phyloP scores from a whole-genome alignment of 2,888 invertebrate genomes.

The Drosophila colorata region DNA sequence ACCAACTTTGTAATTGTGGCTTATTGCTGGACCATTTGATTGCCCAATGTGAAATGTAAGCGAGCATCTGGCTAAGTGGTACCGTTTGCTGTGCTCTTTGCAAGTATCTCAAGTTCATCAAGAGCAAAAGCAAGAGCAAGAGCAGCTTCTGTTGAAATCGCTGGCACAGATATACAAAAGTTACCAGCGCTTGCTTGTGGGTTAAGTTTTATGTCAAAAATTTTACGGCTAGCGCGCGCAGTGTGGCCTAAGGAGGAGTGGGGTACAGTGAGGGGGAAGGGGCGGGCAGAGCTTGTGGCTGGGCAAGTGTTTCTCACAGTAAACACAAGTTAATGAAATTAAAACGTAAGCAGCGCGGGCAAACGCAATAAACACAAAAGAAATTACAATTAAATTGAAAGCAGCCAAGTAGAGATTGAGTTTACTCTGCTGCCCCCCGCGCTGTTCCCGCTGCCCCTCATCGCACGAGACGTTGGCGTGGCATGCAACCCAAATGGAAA shows the following conservation, averaged over 20 bases:
- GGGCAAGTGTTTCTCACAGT: constrained; percentile 77
- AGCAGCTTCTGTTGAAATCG: constrained; percentile 68
- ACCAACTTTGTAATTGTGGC: constrained; percentile 3
- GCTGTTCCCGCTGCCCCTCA: neutral
- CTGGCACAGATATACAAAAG: constrained; percentile 41
- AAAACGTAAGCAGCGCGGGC: constrained; percentile 76
- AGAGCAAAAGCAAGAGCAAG: constrained; percentile 47
- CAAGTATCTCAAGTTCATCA: constrained; percentile 56
- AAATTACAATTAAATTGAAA: constrained; percentile 80
- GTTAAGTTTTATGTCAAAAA: constrained; percentile 67
- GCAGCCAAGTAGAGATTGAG: constrained; percentile 62
- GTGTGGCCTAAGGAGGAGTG: neutral
- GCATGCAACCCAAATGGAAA: constrained; percentile 77
- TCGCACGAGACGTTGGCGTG: constrained; percentile 37
- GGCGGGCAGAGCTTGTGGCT: neutral
- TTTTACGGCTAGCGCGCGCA: constrained; percentile 43
- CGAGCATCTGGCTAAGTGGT: constrained; percentile 53
- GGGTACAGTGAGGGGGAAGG: neutral
- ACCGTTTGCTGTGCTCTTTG: constrained; percentile 51
- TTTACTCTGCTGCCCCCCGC: constrained; percentile 13
- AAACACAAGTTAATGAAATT: constrained; percentile 78
- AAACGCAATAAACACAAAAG: constrained; percentile 80
- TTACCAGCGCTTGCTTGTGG: constrained; percentile 49
- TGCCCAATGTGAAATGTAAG: constrained; percentile 39
- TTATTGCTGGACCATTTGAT: constrained; percentile 23